phyloP scores from a whole-genome alignment of 2,797 vertebrate genomes.

The Tragelaphus oryx region DNA sequence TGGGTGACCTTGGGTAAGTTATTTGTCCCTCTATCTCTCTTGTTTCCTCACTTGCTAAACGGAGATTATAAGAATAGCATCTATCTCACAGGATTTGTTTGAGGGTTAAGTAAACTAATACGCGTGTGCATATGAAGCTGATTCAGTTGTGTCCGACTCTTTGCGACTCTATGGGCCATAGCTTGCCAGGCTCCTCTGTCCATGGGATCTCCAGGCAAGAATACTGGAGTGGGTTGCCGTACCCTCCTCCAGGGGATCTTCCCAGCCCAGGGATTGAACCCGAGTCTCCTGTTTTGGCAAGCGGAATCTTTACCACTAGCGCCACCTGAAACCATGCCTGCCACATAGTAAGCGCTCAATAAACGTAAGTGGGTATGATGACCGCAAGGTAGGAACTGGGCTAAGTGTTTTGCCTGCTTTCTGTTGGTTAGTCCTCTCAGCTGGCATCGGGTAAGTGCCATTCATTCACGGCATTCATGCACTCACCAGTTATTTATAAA shows the following conservation, averaged over 20 bases:
- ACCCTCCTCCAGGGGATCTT: neutral
- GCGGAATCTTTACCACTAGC: neutral
- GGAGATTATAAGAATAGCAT: neutral
- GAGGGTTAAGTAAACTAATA: neutral
- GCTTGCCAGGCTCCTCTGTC: neutral
- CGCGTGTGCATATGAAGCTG: fast-evolving
- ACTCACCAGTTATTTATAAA: neutral
- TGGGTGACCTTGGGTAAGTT: neutral
- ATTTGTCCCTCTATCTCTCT: neutral
- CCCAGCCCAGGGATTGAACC: neutral
- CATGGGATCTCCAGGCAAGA: neutral
- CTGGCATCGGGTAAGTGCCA: neutral
- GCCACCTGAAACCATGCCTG: neutral
- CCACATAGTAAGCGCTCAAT: neutral
- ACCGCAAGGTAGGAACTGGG: neutral
- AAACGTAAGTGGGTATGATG: neutral
- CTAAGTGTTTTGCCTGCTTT: neutral
- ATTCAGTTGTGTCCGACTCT: neutral
- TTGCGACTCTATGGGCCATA: neutral
- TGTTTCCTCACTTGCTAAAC: neutral
- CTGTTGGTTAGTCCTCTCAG: neutral
- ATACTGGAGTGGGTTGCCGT: neutral
- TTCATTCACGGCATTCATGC: neutral
- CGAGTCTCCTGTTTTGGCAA: neutral
- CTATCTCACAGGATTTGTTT: neutral